Evolutionary conservation across 2,888 invertebrate species (phyloP).

Genomic region (Ctenicera cuprea): DNA sequence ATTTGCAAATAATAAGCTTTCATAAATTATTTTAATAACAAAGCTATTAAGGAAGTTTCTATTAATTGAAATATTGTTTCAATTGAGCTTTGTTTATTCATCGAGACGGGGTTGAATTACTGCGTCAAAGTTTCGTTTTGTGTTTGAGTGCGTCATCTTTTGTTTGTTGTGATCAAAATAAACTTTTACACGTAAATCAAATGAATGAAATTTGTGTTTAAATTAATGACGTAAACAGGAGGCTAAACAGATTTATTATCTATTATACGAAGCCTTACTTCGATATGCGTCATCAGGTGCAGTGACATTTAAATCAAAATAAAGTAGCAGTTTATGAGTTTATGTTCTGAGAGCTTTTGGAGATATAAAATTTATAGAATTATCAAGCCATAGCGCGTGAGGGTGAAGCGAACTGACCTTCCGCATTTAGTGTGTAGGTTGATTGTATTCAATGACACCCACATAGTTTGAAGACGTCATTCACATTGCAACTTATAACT

Average conservation of each 20-base stretch:
- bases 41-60: no score
- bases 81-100: not conserved
- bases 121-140: not conserved
- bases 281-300: constrained; percentile 12
- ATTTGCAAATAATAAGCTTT: no score
- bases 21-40: no score
- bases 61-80: constrained; percentile 1
- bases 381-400: constrained; percentile 2
- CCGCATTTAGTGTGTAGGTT: constrained; percentile 5
- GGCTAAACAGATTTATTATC: not conserved
- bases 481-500: not conserved
- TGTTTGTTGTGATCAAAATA: constrained; percentile 5
- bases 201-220: constrained; percentile 7
- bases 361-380: not conserved
- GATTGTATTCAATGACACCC: constrained; percentile 5
- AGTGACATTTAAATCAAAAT: constrained; percentile 35
- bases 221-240: constrained; percentile 19
- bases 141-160: constrained; percentile 1
- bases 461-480: constrained; percentile 4
- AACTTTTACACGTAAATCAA: not conserved
- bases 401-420: not conserved
- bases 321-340: not conserved
- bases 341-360: not conserved
- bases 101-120: not conserved
- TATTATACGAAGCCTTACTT: not conserved